Percentiles rank a stretch among this genome's conserved stretches.
These are phyloP conservation scores for Scophthalmus maximus DNA, from an alignment of 2,113 vertebrate genomes.

Conservation along the genomic window DNA sequence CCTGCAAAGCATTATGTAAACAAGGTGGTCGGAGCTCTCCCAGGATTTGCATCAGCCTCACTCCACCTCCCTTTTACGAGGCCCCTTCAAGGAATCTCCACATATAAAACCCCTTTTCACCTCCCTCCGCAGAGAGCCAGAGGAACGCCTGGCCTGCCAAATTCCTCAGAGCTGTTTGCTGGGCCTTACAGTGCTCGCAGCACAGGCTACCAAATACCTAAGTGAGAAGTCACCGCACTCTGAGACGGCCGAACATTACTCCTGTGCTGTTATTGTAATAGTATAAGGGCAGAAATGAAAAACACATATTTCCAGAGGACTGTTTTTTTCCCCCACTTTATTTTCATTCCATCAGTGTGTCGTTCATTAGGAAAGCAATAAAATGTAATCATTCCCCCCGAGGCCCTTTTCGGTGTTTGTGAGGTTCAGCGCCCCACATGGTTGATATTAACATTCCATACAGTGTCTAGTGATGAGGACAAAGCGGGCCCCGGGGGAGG, in stretches of 20 bases:
- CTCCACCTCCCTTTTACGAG: conserved; percentile 50
- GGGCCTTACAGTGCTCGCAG: conserved; percentile 66
- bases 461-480: conserved; percentile 75
- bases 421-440: conserved; percentile 73
- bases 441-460: conserved; percentile 83
- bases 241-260: conserved; percentile 51
- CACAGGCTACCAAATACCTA: conserved; percentile 68
- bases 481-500: conserved; percentile 61
- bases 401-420: conserved; percentile 38
- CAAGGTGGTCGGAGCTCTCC: conserved; percentile 16
- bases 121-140: conserved; percentile 54
- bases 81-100: conserved; percentile 70
- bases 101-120: conserved; percentile 68
- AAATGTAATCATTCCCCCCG: conserved; percentile 40
- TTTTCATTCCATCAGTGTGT: conserved; percentile 32
- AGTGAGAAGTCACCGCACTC: conserved; percentile 58
- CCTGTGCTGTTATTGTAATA: conserved; percentile 52
- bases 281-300: conserved; percentile 41
- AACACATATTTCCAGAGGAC: conserved; percentile 33
- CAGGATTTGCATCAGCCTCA: conserved; percentile 24
- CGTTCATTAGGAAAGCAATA: conserved; percentile 53
- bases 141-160: conserved; percentile 70
- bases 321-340: conserved; percentile 55
- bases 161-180: conserved; percentile 79
- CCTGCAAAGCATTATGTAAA: conserved; percentile 34